Evolutionary conservation across 2,888 invertebrate species (phyloP).

Genomic region (Podabrus alpinus): DNA sequence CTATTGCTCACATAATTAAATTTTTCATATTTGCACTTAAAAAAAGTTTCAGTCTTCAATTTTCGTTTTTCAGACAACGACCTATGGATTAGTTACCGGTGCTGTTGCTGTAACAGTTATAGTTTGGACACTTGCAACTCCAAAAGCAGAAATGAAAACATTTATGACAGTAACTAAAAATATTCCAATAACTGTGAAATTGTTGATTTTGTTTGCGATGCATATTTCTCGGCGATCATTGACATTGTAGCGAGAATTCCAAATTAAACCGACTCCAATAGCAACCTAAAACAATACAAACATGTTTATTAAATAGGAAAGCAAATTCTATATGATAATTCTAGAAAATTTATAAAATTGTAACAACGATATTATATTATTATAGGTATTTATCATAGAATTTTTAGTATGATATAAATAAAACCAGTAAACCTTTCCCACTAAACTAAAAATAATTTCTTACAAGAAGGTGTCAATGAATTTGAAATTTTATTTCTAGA

Average conservation of each 20-base stretch:
- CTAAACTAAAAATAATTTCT: not conserved
- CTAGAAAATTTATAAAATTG: not conserved
- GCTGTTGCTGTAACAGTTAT: not conserved
- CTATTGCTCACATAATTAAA: too few relatives aligned
- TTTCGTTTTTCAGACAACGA: too few relatives aligned
- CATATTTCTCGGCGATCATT: slow-evolving; percentile 73
- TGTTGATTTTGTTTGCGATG: slow-evolving; percentile 79
- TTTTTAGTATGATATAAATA: not conserved
- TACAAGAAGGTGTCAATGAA: not conserved
- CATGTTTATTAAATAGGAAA: slow-evolving; percentile 1
- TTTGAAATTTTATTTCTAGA: not conserved
- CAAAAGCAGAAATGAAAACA: slow-evolving; percentile 88
- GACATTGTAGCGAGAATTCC: slow-evolving; percentile 82
- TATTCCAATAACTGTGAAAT: slow-evolving; percentile 81
- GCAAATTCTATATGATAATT: not conserved
- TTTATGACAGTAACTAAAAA: slow-evolving; percentile 87
- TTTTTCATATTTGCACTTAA: not conserved
- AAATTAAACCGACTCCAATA: slow-evolving; percentile 82
- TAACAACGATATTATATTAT: not conserved
- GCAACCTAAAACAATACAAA: slow-evolving; percentile 63
- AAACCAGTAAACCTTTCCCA: not conserved
- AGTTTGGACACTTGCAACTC: slow-evolving; percentile 61
- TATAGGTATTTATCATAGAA: not conserved
- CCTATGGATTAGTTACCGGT: too few relatives aligned
- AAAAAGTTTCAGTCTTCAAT: too few relatives aligned